A percentile compares a stretch with the other conserved stretches of the same genome.
These are phyloP conservation scores for Bradypus variegatus DNA, from an alignment of 2,797 vertebrate species.

Conservation along the genomic window DNA sequence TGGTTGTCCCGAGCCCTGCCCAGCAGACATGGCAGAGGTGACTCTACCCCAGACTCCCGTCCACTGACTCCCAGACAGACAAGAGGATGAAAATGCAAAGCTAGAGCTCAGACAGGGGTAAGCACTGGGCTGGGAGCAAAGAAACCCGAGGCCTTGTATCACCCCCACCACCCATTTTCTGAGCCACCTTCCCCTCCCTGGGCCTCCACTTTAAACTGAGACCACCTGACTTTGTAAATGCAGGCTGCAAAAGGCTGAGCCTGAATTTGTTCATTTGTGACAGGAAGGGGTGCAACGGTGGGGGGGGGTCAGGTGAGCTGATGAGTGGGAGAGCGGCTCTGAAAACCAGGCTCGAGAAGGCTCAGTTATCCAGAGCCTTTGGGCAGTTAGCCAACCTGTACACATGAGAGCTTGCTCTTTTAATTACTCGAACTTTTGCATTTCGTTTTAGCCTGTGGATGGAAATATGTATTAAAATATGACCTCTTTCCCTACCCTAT, in stretches of 20 bases:
- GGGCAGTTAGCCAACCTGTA: not conserved
- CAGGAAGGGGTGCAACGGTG: rapidly evolving
- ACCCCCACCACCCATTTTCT: not conserved
- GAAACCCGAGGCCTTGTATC: not conserved
- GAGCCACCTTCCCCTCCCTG: not conserved
- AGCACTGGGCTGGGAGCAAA: not conserved
- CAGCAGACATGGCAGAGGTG: not conserved
- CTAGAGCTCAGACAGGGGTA: not conserved
- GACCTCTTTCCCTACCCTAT: not conserved
- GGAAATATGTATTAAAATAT: not conserved
- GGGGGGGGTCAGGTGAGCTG: not conserved
- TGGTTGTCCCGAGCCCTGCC: not conserved
- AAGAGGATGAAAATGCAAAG: not conserved
- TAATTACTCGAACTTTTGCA: not conserved
- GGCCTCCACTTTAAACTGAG: not conserved
- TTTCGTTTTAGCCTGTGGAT: not conserved
- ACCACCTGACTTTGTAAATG: no score
- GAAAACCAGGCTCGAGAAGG: not conserved
- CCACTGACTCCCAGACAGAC: not conserved
- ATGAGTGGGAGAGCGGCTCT: not conserved
- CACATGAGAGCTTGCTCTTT: not conserved
- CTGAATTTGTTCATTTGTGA: not conserved
- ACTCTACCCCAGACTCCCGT: no score
- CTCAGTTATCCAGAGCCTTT: not conserved
- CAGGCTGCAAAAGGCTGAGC: not conserved